Evolutionary conservation across 1,140 invertebrate genomes (phyloP), one percentile per base, ranked within the genome.

Genomic region (Notospermus geniculatus): DNA sequence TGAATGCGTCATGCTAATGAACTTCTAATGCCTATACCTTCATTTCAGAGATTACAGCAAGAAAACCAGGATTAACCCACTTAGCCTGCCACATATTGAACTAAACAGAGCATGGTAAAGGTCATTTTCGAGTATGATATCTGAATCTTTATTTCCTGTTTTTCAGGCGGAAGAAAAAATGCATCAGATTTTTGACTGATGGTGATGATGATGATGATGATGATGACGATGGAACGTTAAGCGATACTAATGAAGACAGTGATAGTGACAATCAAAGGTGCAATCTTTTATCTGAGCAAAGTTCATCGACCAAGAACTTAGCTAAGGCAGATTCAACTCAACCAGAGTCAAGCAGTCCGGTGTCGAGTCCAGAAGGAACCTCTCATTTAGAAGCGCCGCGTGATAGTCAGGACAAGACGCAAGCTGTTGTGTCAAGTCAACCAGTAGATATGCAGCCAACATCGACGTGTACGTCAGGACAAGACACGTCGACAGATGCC

Each of bases 121-220:
- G 19, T 66, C 27, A 27, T 36, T 39, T 1, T 28, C 15, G 52
- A 43, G 4, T 62, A 39, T 28, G 45, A 39, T 59, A 5, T 2
- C 52, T 25, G 30, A 45, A 57, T 41, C 17, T 60, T 57, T 28
- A 22, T n/a, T 57, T 65, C 22, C 55, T 72, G 67, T 70, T 72
- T 87, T 88, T 30, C 86, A 97, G 94, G 86, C 91, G 94, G 86
- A 97, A 98, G 87, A 97, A 97, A 85, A 97, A 96, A 85, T 97
- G 94, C 86, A 92, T 96, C 80, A 89, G 93, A 65, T 96, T 95
- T 83, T 90, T 93, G 88, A 87, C 88, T 39, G 87, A 86, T 70
- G 87, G 88, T 69, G 90, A 91, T 71, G 86, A 87, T 65, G 89
- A 88, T 60, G 89, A 90, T 74, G 90, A 92, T 66, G 90, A 90